phyloP scores from a whole-genome alignment of 2,113 vertebrate genomes.

The Gambusia affinis region DNA sequence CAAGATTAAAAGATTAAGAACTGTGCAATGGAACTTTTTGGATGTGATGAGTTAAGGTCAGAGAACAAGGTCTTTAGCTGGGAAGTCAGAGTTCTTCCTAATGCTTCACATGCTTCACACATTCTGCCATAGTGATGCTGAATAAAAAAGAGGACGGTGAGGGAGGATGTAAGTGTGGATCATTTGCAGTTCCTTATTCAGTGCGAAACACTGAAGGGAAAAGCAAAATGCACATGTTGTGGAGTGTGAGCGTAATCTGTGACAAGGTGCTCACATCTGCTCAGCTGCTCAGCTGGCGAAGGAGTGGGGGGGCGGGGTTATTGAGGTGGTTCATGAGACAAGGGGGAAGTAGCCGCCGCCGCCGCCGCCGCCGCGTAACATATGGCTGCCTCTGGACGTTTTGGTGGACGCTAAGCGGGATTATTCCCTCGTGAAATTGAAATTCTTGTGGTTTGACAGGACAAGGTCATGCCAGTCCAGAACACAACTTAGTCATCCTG shows the following conservation, averaged over 20 bases:
- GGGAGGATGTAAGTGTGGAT: constrained; percentile 17
- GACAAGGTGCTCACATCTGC: constrained; percentile 62
- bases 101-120: constrained; percentile 51
- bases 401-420: constrained; percentile 32
- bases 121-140: constrained; percentile 29
- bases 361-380: constrained; percentile 51
- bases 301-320: neutral
- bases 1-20: constrained; percentile 80
- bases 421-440: constrained; percentile 41
- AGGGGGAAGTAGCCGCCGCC: neutral
- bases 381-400: constrained; percentile 45
- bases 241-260: constrained; percentile 61
- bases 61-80: constrained; percentile 34
- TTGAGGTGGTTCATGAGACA: constrained; percentile 15
- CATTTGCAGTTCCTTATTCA: constrained; percentile 52
- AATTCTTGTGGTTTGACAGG: constrained; percentile 54
- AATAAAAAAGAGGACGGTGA: neutral
- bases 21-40: constrained; percentile 66
- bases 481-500: constrained; percentile 20
- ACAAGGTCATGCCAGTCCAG: constrained; percentile 52
- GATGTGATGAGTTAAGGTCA: constrained; percentile 63
- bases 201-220: constrained; percentile 52
- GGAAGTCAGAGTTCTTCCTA: constrained; percentile 16
- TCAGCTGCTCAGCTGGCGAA: constrained; percentile 49
- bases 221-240: constrained; percentile 52